Evolutionary conservation across 92 coral and sea anemone species (phyloP), one percentile per base, ranked within the genome.

Genomic region (Isaurus tuberculatus): DNA sequence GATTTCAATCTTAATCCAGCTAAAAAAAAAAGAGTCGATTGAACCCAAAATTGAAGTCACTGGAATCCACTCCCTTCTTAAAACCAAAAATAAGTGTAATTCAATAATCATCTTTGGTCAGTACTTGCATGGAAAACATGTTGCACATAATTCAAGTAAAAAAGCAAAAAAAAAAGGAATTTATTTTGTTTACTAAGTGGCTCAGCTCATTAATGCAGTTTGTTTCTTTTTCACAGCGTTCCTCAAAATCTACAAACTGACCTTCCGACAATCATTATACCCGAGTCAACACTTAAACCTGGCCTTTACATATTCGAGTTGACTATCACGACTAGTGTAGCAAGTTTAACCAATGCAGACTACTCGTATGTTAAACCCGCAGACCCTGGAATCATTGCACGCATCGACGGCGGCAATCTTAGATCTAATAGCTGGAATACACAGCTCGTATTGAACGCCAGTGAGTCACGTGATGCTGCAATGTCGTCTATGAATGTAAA

Each of bases 401-500:
- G 9, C 53, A 94, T 96, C 25, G 77, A 60, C 25, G 99, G 99
- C 26, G 99, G 99, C 28, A 90, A 90, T 44, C 65, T 86, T 5
- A 84, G 93, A 44, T 86, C 98, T 44, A 91, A 89, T 65, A 90
- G 87, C 19, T 96, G 99, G 99, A 91, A 83, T 28, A 60, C 36
- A 14, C 22, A 55, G 17, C 82, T 92, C 34, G 44, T 73, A n/a
- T 88, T 96, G 74, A 81, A 92, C 53, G 98, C 98, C 51, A 88
- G 89, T 9, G 79, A 26, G n/a, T 91, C 98, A 70, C 79, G 23
- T 31, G 98, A 95, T 65, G 94, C 91, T 6, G n/a, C 88, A 64
- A 55, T 48, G 48, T 23, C 82, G 8, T 58, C 82, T 17, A 37
- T 82, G 19, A 69, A 63, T 79, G 87, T 88, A 69, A 65, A 65